These are phyloP conservation scores for Amiota minor DNA, from an alignment of 2,888 invertebrate species.

Conservation along the genomic window DNA sequence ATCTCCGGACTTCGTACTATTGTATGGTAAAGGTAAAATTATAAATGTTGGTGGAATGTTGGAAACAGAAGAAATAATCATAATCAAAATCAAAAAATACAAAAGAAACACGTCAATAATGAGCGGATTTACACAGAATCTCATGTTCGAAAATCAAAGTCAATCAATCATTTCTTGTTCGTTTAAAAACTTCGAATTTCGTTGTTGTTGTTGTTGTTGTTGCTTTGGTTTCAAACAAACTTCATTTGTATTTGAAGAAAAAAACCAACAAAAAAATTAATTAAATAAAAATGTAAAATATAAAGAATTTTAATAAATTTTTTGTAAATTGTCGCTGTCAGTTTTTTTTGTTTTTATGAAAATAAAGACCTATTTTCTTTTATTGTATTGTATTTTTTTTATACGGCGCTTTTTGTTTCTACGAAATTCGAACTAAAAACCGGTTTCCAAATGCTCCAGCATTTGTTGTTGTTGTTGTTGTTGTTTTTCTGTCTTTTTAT, in stretches of 20 bases:
- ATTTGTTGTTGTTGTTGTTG: background rate
- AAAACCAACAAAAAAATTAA: slow-evolving; percentile 40
- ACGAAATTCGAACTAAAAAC: slow-evolving; percentile 51
- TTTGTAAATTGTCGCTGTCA: slow-evolving; percentile 35
- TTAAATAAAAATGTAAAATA: slow-evolving; percentile 43
- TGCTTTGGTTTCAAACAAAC: background rate
- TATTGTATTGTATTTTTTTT: slow-evolving; percentile 31
- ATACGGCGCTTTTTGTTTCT: slow-evolving; percentile 21
- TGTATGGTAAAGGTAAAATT: too few relatives aligned
- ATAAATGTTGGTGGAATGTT: too few relatives aligned
- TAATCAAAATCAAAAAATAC: too few relatives aligned
- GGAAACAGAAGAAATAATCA: too few relatives aligned
- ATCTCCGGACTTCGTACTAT: too few relatives aligned
- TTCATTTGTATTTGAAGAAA: background rate
- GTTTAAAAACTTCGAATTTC: background rate
- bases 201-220: slow-evolving; percentile 3
- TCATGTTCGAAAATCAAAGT: slow-evolving; percentile 1
- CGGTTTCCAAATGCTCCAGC: slow-evolving; percentile 48
- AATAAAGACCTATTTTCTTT: slow-evolving; percentile 47
- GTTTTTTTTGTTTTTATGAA: slow-evolving; percentile 29
- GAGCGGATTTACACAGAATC: slow-evolving; percentile 8
- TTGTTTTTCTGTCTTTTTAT: background rate
- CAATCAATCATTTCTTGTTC: slow-evolving; percentile 20
- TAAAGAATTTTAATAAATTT: slow-evolving; percentile 16
- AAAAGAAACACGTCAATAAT: background rate